Conservation (phyloP, 2,113 vertebrate species). For the Perca flavescens region DNA sequence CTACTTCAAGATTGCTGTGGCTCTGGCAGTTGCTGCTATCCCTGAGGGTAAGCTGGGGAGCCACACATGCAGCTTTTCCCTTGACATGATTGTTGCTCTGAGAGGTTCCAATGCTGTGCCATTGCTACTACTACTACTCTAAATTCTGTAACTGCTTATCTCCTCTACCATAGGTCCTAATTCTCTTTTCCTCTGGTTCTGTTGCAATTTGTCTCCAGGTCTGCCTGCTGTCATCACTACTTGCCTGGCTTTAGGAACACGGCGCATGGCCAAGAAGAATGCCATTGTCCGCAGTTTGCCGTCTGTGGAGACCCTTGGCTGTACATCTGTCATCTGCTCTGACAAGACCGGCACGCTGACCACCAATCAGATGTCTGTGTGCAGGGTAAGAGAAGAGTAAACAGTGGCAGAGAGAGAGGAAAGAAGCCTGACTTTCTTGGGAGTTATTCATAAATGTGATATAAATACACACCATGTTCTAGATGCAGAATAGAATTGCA, state of each 20-base stretch:
- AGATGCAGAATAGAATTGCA: neutral
- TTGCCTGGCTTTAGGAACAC: constrained; percentile 95
- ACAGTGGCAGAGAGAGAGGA: neutral
- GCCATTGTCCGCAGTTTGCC: constrained; percentile 97
- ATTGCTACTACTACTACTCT: neutral
- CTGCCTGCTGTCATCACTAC: constrained; percentile 98
- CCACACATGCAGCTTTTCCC: neutral
- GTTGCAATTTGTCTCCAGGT: constrained; percentile 61
- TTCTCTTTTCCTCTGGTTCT: constrained; percentile 2
- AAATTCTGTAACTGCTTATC: neutral
- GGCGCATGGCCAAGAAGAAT: constrained; percentile 98
- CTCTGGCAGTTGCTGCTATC: constrained; percentile 96
- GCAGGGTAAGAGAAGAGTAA: constrained; percentile 87
- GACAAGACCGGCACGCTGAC: constrained; percentile 99
- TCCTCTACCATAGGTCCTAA: neutral
- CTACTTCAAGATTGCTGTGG: constrained; percentile 98
- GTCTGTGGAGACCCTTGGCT: constrained; percentile 97
- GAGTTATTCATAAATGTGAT: neutral
- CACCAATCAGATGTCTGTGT: constrained; percentile 99
- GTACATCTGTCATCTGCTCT: constrained; percentile 98
- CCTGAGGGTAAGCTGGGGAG: constrained; percentile 87
- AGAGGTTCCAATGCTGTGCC: neutral
- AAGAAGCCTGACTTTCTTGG: neutral
- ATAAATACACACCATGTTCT: neutral
- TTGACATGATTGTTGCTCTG: neutral